Evolutionary conservation across 2,113 vertebrate species (phyloP).

Genomic region (Gasterosteus nipponicus): DNA sequence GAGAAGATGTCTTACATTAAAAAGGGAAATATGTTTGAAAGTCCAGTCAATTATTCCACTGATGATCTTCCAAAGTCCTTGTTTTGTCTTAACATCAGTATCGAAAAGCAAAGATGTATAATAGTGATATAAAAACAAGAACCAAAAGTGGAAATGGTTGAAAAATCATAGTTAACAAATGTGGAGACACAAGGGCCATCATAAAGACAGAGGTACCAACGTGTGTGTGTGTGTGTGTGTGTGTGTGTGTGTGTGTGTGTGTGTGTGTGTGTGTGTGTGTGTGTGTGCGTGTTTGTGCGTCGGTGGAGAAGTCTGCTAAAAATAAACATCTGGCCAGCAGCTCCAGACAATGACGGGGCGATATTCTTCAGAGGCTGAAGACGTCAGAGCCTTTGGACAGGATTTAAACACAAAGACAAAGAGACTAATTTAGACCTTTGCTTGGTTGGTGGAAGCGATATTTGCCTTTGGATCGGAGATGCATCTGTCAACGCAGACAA

Average conservation of each 20-base stretch:
- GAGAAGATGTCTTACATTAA: neutral
- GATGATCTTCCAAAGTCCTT: neutral
- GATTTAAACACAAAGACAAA: constrained; percentile 67
- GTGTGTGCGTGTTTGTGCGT: constrained; percentile 1
- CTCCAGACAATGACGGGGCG: constrained; percentile 70
- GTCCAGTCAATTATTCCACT: neutral
- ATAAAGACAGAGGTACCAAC: neutral
- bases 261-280: constrained; percentile 7
- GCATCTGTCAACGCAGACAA: constrained; percentile 35
- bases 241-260: no score
- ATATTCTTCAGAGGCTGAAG: constrained; percentile 61
- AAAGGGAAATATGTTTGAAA: neutral
- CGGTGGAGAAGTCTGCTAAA: constrained; percentile 53
- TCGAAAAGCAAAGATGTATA: neutral
- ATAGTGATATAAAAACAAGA: neutral
- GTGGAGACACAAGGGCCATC: neutral
- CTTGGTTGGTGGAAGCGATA: constrained; percentile 43
- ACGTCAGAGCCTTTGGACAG: constrained; percentile 67
- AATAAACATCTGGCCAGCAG: constrained; percentile 66
- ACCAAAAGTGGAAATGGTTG: neutral
- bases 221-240: constrained; percentile 7
- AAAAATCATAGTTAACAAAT: neutral
- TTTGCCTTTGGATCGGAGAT: constrained; percentile 49
- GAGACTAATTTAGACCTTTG: constrained; percentile 68
- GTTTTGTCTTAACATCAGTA: neutral